Percentiles rank a stretch among this genome's conserved stretches.
Conservation (phyloP, 2,797 vertebrate species). For the Bovichtus variegatus region DNA sequence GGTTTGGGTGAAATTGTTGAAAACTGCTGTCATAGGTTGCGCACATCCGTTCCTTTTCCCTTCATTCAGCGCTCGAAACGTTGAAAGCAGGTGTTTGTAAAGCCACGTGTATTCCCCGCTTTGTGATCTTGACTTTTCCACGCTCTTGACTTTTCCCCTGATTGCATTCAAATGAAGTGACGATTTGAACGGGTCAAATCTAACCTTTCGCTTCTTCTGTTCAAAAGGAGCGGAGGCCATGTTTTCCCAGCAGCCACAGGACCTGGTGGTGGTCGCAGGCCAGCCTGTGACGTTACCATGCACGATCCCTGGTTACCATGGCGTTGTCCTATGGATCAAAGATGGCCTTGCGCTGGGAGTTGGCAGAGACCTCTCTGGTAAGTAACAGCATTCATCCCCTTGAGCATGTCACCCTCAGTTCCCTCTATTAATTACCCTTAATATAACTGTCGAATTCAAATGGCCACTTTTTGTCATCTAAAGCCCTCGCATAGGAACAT, state of each 20-base stretch:
- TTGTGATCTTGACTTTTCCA: constrained; percentile 15
- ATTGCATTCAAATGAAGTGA: background rate
- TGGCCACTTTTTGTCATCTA: constrained; percentile 43
- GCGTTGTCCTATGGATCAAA: constrained; percentile 98
- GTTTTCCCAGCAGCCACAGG: constrained; percentile 98
- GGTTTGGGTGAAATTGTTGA: constrained; percentile 62
- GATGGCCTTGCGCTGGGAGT: constrained; percentile 96
- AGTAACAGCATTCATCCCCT: constrained; percentile 41
- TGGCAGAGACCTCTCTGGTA: constrained; percentile 96
- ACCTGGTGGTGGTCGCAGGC: constrained; percentile 95
- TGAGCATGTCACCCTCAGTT: constrained; percentile 7
- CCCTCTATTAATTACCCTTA: constrained; percentile 39
- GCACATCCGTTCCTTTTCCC: constrained; percentile 27
- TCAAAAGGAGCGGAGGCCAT: constrained; percentile 88
- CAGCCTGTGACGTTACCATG: constrained; percentile 95
- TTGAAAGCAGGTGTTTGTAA: constrained; percentile 44
- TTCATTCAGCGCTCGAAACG: constrained; percentile 20
- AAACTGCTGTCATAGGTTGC: constrained; percentile 46
- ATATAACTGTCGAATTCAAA: constrained; percentile 49
- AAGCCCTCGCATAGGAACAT: constrained; percentile 42
- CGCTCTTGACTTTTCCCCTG: background rate
- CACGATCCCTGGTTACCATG: constrained; percentile 94
- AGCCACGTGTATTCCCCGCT: background rate
- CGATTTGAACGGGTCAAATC: background rate
- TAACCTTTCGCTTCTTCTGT: constrained; percentile 6